Base-by-base conservation (phyloP, 2,888 invertebrate species). In the Neuroscelio doddi region DNA sequence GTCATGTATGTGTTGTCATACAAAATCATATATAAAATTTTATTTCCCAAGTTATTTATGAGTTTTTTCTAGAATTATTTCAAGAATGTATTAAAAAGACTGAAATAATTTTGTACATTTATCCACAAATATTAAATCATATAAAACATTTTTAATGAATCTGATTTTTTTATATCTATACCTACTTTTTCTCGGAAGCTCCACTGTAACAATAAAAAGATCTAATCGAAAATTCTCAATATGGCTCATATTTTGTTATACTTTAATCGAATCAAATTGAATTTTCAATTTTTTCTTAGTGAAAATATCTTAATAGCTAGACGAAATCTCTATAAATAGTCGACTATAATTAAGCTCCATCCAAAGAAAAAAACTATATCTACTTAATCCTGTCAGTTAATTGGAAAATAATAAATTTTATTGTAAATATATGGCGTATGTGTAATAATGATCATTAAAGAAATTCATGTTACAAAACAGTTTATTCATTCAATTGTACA, bases 221-320 rank as follows among this genome's bases (percentile, higher is more conserved):
- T 44, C 50, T 41, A 44, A 64, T 72, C 61, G 65, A 57, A 71
- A 70, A 79, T 80, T 77, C 77, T 68, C 61, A 58, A 72, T 74
- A 75, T 75, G 75, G 66, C 24, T 55, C 51, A 65, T 44, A 72
- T 64, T 57, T 69, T 72, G 67, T 70, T 53, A 46, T 44, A 47
- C 53, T 71, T 68, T 79, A 78, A 80, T 79, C 73, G 73, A 74
- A 69, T 72, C 56, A 70, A 78, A 78, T 79, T 77, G 76, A 80
- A 79, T 80, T 75, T 76, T 75, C 75, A 73, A 71, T 57, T 67
- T 70, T 65, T 64, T 66, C 52, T 59, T 63, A 63, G 34, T 46
- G 39, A 52, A 47, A 53, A 41, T 63, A 56, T 50, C 50, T 26
- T 30, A 15, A 30, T 42, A 36, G 32, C 29, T 14, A 21, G 2